phyloP scores from a whole-genome alignment of 1,140 invertebrate genomes.

The Aplysia californica region DNA sequence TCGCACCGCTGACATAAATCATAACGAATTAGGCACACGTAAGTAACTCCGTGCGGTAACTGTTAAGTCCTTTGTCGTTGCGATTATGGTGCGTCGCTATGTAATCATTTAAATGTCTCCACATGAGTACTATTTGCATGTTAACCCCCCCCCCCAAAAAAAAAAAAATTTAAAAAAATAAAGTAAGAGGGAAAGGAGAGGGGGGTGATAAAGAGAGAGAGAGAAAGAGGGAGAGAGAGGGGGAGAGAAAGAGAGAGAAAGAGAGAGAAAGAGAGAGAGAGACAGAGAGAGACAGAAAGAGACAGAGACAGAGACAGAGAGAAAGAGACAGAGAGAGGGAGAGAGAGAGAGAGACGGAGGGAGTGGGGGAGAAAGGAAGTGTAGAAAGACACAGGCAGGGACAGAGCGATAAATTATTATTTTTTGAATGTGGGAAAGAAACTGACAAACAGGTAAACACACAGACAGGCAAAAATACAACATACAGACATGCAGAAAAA shows the following conservation, averaged over 20 bases:
- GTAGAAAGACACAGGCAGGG: not conserved
- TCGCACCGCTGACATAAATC: too few relatives aligned
- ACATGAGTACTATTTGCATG: too few relatives aligned
- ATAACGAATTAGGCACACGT: too few relatives aligned
- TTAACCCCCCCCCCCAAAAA: too few relatives aligned
- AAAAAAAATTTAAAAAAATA: too few relatives aligned
- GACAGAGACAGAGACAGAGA: constrained; percentile 1
- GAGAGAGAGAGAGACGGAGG: not conserved
- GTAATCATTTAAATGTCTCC: too few relatives aligned
- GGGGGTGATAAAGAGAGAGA: constrained; percentile 14
- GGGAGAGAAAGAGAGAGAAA: constrained; percentile 14
- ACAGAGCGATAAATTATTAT: not conserved
- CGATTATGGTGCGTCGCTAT: too few relatives aligned
- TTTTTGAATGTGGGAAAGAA: not conserved
- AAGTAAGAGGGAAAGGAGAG: too few relatives aligned
- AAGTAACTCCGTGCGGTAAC: too few relatives aligned
- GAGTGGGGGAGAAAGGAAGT: not conserved
- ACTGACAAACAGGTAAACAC: not conserved
- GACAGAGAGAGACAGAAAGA: constrained; percentile 14
- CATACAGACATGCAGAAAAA: not conserved
- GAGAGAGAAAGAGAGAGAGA: not conserved
- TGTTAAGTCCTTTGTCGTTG: too few relatives aligned
- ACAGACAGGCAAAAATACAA: not conserved
- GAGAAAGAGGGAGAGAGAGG: constrained; percentile 13
- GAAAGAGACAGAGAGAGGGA: not conserved